Evolutionary conservation across 2,113 vertebrate species (phyloP).

Genomic region (Mellivora capensis): DNA sequence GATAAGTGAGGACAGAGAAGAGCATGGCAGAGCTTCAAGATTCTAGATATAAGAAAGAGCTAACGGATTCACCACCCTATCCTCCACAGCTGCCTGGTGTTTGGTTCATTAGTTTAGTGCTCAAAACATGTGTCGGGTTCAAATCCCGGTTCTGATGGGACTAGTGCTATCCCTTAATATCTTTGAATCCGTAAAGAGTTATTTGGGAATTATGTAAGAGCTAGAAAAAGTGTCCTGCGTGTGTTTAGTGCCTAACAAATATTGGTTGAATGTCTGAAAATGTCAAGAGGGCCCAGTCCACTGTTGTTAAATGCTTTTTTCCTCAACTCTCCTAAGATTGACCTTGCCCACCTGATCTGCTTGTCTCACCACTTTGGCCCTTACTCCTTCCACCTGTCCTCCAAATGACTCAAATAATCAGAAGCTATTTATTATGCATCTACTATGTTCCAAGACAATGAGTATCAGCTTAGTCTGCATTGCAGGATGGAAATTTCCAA

Average conservation of each 20-base stretch:
- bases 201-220: background rate
- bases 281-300: background rate
- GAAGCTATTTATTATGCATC: conserved; percentile 36
- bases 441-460: conserved; percentile 41
- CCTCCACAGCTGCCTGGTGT: background rate
- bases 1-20: background rate
- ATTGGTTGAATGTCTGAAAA: background rate
- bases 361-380: background rate
- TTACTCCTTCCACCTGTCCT: background rate
- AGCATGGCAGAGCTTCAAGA: background rate
- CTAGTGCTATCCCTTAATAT: background rate
- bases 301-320: background rate
- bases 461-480: background rate
- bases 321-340: background rate
- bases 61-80: background rate
- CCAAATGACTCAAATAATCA: background rate
- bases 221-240: background rate
- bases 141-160: background rate
- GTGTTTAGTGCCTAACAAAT: background rate
- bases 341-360: background rate
- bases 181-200: background rate
- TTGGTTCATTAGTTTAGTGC: background rate
- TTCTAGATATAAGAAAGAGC: background rate
- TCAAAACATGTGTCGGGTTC: background rate
- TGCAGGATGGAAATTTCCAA: conserved; percentile 50